phyloP scores from a whole-genome alignment of 2,113 vertebrate genomes.

The Python bivittatus region DNA sequence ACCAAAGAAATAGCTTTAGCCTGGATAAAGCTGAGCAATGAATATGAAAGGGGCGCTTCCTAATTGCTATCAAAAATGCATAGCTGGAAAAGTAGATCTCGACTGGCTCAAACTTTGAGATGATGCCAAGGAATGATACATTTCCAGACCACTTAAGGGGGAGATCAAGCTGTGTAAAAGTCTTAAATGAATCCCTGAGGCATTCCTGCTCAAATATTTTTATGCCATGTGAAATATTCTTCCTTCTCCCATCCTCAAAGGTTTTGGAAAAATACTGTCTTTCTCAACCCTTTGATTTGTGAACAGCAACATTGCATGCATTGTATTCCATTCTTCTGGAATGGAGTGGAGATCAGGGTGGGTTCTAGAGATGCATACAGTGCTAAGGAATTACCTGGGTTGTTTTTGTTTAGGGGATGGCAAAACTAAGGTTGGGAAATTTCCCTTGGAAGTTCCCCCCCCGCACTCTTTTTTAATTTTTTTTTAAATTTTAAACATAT shows the following conservation, averaged over 20 bases:
- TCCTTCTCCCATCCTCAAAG: background rate
- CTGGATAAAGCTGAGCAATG: background rate
- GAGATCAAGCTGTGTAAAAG: conserved; percentile 17
- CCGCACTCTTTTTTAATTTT: background rate
- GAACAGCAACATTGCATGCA: background rate
- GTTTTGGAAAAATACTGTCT: background rate
- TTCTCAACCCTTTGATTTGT: background rate
- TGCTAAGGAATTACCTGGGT: conserved; percentile 17
- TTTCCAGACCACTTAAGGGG: background rate
- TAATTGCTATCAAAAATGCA: background rate
- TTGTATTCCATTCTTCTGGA: conserved; percentile 17
- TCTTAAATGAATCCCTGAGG: conserved; percentile 32
- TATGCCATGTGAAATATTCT: conserved; percentile 5
- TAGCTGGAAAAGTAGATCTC: conserved; percentile 6
- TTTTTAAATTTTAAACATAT: background rate
- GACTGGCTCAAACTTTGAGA: background rate
- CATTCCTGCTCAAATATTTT: background rate
- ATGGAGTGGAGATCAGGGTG: conserved; percentile 12
- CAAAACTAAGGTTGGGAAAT: background rate
- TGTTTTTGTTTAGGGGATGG: background rate
- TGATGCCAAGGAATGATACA: background rate
- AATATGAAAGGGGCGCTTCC: background rate
- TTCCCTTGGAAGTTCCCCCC: background rate
- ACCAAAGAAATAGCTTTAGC: background rate
- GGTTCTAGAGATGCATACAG: background rate